These are phyloP conservation scores for Papilio glaucus DNA, from an alignment of 1,140 invertebrate genomes.

Conservation along the genomic window DNA sequence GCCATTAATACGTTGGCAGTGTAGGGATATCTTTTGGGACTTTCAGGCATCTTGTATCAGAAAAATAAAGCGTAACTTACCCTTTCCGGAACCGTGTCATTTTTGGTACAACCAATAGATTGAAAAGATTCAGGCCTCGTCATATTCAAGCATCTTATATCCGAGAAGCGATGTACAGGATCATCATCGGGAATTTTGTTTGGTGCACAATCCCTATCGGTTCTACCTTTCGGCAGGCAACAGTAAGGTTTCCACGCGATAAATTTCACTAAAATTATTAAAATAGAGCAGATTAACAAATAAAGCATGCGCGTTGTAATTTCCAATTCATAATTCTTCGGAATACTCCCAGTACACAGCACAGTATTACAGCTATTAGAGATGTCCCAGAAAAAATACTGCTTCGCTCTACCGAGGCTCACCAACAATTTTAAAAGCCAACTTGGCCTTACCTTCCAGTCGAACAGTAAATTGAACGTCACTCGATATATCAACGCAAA, in stretches of 20 bases:
- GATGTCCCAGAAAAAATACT: too few relatives aligned
- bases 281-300: not conserved
- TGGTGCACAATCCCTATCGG: slow-evolving; percentile 55
- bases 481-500: too few relatives aligned
- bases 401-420: too few relatives aligned
- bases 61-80: slow-evolving; percentile 46
- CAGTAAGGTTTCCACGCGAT: slow-evolving; percentile 65
- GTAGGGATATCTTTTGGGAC: too few relatives aligned
- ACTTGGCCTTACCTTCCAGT: too few relatives aligned
- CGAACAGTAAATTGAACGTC: too few relatives aligned
- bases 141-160: slow-evolving; percentile 63
- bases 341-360: too few relatives aligned
- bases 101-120: slow-evolving; percentile 55
- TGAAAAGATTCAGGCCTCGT: slow-evolving; percentile 66
- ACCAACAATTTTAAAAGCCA: too few relatives aligned
- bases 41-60: not conserved
- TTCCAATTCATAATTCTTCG: too few relatives aligned
- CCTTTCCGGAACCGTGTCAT: slow-evolving; percentile 59
- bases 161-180: slow-evolving; percentile 62
- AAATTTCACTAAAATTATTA: slow-evolving; percentile 58
- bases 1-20: too few relatives aligned
- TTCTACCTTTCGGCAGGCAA: slow-evolving; percentile 57
- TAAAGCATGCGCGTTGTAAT: too few relatives aligned
- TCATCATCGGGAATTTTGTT: slow-evolving; percentile 61
- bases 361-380: too few relatives aligned